phyloP scores from a whole-genome alignment of 1,140 invertebrate species.

The Ceratosolen solmsi region DNA sequence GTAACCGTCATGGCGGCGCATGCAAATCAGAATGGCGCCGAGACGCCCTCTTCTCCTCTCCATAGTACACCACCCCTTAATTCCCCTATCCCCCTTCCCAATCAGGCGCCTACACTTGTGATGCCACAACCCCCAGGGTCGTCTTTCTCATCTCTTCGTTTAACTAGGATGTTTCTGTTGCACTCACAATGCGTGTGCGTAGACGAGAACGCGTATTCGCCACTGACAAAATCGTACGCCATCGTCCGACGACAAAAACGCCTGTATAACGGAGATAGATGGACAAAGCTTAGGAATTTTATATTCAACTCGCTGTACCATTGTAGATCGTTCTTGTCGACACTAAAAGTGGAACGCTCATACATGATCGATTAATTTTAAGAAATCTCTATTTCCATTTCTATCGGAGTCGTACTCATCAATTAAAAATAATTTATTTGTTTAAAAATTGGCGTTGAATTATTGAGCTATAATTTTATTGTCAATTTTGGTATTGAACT shows the following conservation, averaged over 20 bases:
- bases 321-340: too few relatives aligned
- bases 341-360: too few relatives aligned
- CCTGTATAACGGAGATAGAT: constrained; percentile 54
- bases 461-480: too few relatives aligned
- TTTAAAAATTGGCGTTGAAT: too few relatives aligned
- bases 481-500: too few relatives aligned
- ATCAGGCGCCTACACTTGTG: constrained; percentile 5
- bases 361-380: too few relatives aligned
- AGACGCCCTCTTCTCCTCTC: constrained; percentile 64
- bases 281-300: constrained; percentile 66
- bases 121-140: constrained; percentile 33
- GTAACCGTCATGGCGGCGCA: constrained; percentile 73
- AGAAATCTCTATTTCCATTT: too few relatives aligned
- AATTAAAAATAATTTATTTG: too few relatives aligned
- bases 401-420: too few relatives aligned
- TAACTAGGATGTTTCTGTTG: neutral
- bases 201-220: neutral
- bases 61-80: constrained; percentile 51
- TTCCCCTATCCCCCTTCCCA: constrained; percentile 37
- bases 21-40: constrained; percentile 75
- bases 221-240: constrained; percentile 4
- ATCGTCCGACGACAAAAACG: constrained; percentile 50
- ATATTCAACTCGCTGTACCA: too few relatives aligned
- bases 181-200: neutral
- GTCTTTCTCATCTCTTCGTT: neutral